These are phyloP conservation scores for Sinohyriopsis cumingii DNA, from an alignment of 2,888 invertebrate genomes.

Conservation along the genomic window DNA sequence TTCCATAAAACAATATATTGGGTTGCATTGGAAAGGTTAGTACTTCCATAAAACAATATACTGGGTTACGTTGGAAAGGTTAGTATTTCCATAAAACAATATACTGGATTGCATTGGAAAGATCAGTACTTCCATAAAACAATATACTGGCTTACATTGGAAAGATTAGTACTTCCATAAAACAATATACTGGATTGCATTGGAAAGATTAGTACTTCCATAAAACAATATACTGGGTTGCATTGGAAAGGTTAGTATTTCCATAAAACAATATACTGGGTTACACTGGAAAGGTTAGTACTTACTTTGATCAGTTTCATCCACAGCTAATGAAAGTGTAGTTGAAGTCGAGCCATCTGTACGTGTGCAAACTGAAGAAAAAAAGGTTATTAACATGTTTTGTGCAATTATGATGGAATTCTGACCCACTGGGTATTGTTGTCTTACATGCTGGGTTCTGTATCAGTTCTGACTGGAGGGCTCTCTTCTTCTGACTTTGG, in stretches of 20 bases:
- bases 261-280: too few species aligned
- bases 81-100: conserved; percentile 5
- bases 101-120: not conserved
- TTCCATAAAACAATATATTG: not conserved
- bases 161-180: conserved; percentile 7
- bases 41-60: conserved; percentile 2
- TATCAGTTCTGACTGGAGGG: too few species aligned
- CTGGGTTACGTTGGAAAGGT: not conserved
- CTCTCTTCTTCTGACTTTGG: too few species aligned
- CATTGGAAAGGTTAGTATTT: not conserved
- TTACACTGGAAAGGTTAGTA: not conserved
- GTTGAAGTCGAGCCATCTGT: conserved; percentile 8
- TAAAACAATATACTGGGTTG: too few species aligned
- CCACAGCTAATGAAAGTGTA: conserved; percentile 10
- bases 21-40: not conserved
- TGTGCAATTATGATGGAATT: too few species aligned
- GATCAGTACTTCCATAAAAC: conserved; percentile 5
- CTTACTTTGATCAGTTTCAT: conserved; percentile 19
- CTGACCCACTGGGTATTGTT: too few species aligned
- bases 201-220: conserved; percentile 6
- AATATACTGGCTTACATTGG: too few species aligned
- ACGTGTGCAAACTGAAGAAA: conserved; percentile 21
- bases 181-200: too few species aligned
- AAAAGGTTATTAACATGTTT: not conserved
- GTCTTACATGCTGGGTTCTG: too few species aligned